Conservation (phyloP, 2,797 vertebrate species). For the Helarctos malayanus region DNA sequence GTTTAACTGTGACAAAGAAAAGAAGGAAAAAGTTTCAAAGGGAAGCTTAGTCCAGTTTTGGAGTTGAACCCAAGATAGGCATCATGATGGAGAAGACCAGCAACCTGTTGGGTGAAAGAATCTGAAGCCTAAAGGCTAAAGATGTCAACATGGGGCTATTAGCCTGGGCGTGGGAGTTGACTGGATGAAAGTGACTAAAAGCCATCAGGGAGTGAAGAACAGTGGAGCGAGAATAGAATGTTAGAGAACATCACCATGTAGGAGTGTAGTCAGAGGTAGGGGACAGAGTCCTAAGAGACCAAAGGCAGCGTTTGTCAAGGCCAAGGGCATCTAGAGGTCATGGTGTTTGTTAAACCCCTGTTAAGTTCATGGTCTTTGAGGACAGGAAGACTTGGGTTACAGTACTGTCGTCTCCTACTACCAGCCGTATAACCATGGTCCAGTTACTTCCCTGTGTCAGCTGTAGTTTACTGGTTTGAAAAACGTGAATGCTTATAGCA, state of each 20-base stretch:
- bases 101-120: background rate
- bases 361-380: background rate
- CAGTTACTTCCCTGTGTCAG: background rate
- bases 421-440: background rate
- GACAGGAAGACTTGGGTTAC: background rate
- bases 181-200: background rate
- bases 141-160: background rate
- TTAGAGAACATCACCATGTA: background rate
- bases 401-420: background rate
- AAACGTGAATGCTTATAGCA: background rate
- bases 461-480: background rate
- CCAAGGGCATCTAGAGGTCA: too few relatives aligned
- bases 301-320: background rate
- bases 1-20: background rate
- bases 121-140: background rate
- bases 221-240: background rate
- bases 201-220: background rate
- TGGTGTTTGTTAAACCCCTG: background rate
- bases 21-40: background rate
- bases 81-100: background rate
- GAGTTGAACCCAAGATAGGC: background rate
- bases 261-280: background rate
- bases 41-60: conserved; percentile 47
- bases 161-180: background rate
- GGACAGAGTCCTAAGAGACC: background rate